Conservation (phyloP, 2,113 vertebrate species). For the Diadophis punctatus region DNA sequence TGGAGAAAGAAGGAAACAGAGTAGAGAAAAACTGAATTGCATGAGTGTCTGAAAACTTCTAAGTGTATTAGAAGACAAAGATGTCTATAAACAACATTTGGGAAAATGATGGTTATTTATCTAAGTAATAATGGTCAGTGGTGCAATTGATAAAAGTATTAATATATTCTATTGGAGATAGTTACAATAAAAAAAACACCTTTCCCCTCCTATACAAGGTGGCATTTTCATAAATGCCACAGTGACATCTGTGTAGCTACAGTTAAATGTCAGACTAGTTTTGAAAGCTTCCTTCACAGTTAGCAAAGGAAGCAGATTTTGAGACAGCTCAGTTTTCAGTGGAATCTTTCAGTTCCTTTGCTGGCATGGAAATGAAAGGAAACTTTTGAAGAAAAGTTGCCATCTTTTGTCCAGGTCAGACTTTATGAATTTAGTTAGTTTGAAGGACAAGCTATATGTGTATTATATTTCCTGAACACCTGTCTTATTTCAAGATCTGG, state of each 20-base stretch:
- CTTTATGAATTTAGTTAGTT: neutral
- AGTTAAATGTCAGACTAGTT: constrained; percentile 57
- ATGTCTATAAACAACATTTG: neutral
- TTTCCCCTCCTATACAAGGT: constrained; percentile 34
- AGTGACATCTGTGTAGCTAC: constrained; percentile 48
- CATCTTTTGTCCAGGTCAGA: neutral
- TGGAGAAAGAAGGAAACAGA: neutral
- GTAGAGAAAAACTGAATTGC: neutral
- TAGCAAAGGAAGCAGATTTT: constrained; percentile 25
- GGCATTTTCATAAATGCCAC: constrained; percentile 62
- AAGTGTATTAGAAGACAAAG: neutral
- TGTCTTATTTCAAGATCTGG: neutral
- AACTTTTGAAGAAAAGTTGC: constrained; percentile 15
- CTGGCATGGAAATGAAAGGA: constrained; percentile 11
- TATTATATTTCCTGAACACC: neutral
- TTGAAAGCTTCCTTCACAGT: constrained; percentile 40
- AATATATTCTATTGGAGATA: constrained; percentile 22
- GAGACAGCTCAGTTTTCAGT: constrained; percentile 32
- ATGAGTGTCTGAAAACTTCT: neutral
- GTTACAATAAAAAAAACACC: constrained; percentile 13
- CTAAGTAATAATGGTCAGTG: constrained; percentile 5
- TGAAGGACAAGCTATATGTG: too few species aligned
- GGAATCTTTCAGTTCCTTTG: neutral
- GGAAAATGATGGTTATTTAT: neutral
- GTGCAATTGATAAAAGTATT: constrained; percentile 10